Conservation (phyloP, 2,797 vertebrate genomes). For the Acipenser ruthenus region DNA sequence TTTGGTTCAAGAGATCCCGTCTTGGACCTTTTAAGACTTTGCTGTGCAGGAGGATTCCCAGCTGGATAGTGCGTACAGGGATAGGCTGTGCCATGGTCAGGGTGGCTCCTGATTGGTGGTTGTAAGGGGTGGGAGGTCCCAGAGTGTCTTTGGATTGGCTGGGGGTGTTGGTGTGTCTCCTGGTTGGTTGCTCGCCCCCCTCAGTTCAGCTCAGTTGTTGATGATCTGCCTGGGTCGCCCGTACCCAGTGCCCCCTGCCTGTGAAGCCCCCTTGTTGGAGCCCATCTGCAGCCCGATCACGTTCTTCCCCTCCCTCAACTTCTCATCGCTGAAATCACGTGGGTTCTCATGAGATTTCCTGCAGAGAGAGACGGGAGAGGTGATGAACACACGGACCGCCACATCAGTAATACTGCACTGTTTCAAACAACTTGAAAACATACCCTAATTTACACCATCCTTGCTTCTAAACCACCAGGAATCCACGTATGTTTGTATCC, state of each 20-base stretch:
- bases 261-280: conserved; percentile 87
- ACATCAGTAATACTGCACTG: too few relatives aligned
- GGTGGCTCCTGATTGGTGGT: conserved; percentile 6
- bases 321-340: conserved; percentile 84
- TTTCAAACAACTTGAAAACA: neutral
- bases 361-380: conserved; percentile 10
- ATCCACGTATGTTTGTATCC: neutral
- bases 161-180: conserved; percentile 10
- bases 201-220: conserved; percentile 49
- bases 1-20: neutral
- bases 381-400: too few relatives aligned
- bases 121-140: neutral
- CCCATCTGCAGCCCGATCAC: conserved; percentile 97
- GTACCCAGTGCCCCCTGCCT: conserved; percentile 89
- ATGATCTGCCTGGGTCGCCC: conserved; percentile 87
- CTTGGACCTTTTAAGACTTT: neutral
- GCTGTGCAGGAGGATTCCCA: conserved; percentile 13
- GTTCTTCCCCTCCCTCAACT: conserved; percentile 87
- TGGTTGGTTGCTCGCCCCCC: neutral
- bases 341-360: conserved; percentile 96
- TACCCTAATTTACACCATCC: neutral
- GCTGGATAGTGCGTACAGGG: conserved; percentile 19
- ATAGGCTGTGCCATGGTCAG: conserved; percentile 14
- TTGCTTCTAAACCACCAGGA: too few relatives aligned
- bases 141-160: neutral